phyloP scores from a whole-genome alignment of 35 echinoderm and acorn worm species.

The Ophiothrix spiculata region DNA sequence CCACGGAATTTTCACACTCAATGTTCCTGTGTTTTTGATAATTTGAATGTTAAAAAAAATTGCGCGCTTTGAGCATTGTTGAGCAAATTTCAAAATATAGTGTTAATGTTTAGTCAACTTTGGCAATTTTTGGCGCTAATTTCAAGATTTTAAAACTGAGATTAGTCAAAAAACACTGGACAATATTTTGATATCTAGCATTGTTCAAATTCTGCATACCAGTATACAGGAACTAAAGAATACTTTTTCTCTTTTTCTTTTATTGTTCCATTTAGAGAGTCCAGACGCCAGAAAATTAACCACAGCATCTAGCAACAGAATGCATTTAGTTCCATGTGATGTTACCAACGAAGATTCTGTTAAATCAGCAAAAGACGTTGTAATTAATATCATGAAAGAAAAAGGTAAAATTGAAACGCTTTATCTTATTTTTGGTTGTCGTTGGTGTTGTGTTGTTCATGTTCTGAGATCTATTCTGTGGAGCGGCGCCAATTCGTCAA shows the following conservation, averaged over 20 bases:
- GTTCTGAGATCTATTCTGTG: neutral
- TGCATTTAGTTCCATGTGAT: constrained; percentile 36
- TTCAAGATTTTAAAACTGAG: neutral
- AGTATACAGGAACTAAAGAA: no score
- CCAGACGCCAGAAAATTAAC: neutral
- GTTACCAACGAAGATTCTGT: constrained; percentile 46
- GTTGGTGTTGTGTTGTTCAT: no score
- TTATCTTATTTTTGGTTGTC: no score
- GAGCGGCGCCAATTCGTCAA: neutral
- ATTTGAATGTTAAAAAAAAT: no score
- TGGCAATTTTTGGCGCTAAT: neutral
- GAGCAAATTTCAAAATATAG: no score
- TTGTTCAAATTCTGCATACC: no score
- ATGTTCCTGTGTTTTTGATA: no score
- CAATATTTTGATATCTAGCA: neutral
- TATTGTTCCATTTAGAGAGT: neutral
- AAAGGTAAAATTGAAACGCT: neutral
- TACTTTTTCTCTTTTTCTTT: neutral
- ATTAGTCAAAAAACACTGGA: neutral
- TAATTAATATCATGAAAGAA: neutral
- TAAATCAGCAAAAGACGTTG: neutral
- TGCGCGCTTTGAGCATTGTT: no score
- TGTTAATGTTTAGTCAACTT: neutral
- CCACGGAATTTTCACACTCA: no score
- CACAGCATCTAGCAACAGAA: neutral